Base-by-base conservation (phyloP, 1,140 invertebrate genomes). In the Sesamia nonagrioides region DNA sequence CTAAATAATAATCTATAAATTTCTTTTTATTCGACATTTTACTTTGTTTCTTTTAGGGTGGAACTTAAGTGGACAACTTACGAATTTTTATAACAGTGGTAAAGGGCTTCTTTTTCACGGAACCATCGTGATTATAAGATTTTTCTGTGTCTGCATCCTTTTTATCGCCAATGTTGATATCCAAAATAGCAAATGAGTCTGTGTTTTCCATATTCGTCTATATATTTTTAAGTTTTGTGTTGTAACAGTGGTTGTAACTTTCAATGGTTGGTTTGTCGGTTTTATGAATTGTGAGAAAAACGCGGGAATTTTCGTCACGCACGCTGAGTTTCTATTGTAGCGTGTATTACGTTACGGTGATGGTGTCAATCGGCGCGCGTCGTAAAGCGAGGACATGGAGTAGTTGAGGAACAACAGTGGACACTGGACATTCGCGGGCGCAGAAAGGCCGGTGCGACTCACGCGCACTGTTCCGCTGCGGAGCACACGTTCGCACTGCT, bases 71-170 rank as follows among this genome's bases (percentile, higher is more conserved):
- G 18, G 37, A 37, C 11, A 84, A 92, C 91, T 93, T 90, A 94
- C 92, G 91, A 84, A 92, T 90, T 89, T 93, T 91, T 54, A 94
- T 89, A 63, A 92, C 87, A 42, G 88, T 91, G 18, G 84, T 85
- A 48, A 92, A 82, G 9, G 88, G 84, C 2, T 81, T 80, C 48
- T 77, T 82, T n/a, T 83, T 86, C 48, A 87, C 88, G 63, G 81
- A 86, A 52, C 82, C 87, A 21, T 86, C 82, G 40, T 82, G 78
- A 17, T 82, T 85, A 54, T 75, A 83, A 45, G 77, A 81, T 69
- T 78, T 85, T 35, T 87, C 81, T 6, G 58, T 21, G 40, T 80
- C 82, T 56, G 76, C 80, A 40, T 85, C 81, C 68, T 85, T 87
- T 52, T 87, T 87, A 78, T 92, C 89, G 77, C 83, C 84, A 63